Conservation (phyloP, 1,140 invertebrate genomes). For the Halesus radiatus region DNA sequence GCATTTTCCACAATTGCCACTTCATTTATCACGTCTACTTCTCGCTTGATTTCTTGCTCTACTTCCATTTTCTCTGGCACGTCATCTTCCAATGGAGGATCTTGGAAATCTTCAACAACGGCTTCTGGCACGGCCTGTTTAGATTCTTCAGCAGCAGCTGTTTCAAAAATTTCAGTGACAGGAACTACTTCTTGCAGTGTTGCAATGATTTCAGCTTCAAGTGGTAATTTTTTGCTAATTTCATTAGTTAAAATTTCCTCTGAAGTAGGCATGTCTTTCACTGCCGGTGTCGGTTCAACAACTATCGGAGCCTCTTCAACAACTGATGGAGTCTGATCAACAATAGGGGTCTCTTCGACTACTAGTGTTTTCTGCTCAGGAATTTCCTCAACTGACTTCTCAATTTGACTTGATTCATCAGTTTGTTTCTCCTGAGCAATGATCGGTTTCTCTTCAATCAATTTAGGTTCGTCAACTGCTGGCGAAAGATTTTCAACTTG, state of each 20-base stretch:
- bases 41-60: neutral
- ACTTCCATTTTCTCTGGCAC: neutral
- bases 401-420: too few relatives aligned
- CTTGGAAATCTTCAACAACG: neutral
- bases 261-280: neutral
- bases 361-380: too few relatives aligned
- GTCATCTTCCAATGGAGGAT: slow-evolving; percentile 15
- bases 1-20: too few relatives aligned
- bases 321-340: too few relatives aligned
- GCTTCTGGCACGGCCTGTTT: neutral
- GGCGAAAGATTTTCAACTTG: too few relatives aligned
- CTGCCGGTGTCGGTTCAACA: neutral
- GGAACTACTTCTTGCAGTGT: neutral
- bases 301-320: too few relatives aligned
- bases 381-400: too few relatives aligned
- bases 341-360: too few relatives aligned
- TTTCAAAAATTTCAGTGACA: too few relatives aligned
- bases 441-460: too few relatives aligned
- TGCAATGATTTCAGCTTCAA: neutral
- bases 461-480: too few relatives aligned
- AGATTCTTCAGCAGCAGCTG: neutral
- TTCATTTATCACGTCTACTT: neutral
- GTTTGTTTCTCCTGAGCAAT: too few relatives aligned
- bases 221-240: neutral
- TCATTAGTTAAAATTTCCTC: neutral